Evolutionary conservation across 2,113 vertebrate species (phyloP).

Genomic region (Mormyrus iriodes): DNA sequence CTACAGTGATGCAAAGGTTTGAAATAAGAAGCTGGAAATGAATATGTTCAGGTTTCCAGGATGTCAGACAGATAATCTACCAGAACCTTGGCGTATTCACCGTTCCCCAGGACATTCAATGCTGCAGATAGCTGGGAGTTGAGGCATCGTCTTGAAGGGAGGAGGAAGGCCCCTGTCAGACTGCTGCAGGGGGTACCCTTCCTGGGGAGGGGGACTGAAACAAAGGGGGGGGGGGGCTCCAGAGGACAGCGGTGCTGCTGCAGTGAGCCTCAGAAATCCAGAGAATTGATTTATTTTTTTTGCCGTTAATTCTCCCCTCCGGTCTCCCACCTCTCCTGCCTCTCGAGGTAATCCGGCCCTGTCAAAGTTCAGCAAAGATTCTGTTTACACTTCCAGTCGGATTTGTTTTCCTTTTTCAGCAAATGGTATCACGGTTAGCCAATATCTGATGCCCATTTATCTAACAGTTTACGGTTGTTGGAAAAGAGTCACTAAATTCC

Average conservation of each 20-base stretch:
- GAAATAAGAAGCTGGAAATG: background rate
- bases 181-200: background rate
- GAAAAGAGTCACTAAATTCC: background rate
- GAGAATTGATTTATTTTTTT: background rate
- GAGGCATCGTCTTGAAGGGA: background rate
- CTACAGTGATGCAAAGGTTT: background rate
- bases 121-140: background rate
- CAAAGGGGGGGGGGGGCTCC: background rate
- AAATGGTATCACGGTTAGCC: no score
- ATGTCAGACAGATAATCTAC: constrained; percentile 3
- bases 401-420: background rate
- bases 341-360: background rate
- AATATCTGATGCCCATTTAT: background rate
- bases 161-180: background rate
- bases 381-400: background rate
- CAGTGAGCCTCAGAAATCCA: background rate
- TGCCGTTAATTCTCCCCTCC: background rate
- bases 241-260: background rate
- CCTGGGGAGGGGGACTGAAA: background rate
- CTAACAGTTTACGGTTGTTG: no score
- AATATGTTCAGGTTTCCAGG: constrained; percentile 3
- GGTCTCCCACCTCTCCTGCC: background rate
- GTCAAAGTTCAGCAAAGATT: background rate
- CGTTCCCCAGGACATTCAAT: background rate
- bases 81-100: constrained; percentile 16